Evolutionary conservation across 2,888 invertebrate species (phyloP), one percentile per base, ranked within the genome.

Genomic region (Cactoblastis cactorum): DNA sequence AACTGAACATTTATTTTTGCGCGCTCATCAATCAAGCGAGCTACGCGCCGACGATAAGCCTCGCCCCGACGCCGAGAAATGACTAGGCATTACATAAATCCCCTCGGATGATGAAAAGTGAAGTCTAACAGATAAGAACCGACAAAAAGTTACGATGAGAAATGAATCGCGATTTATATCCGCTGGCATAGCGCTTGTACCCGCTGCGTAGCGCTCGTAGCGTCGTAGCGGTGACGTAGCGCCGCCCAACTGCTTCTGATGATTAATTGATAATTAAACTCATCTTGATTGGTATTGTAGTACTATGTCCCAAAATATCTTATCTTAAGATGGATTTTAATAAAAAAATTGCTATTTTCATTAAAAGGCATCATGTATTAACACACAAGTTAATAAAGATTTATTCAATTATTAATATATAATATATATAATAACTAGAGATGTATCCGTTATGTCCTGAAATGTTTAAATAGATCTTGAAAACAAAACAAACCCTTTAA

Each of bases 61-160:
- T 74, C 82, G 84, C 76, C 85, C 82, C 88, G 90, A 90, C 90
- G 90, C 88, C 89, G 90, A 90, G 90, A 90, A 90, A 90, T 90
- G 90, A 90, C 90, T 90, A 90, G 89, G 90, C 90, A 90, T 90
- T 90, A 90, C 90, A 90, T 90, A 90, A 90, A 90, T 90, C 90
- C 90, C 90, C 82, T 90, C 77, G 90, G 90, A 90, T 90, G 90
- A 90, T 90, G 90, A 90, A 90, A 90, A 90, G 89, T 90, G 90
- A 90, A 90, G 90, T 90, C 86, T 90, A 87, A 90, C 90, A 90
- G 90, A 90, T 90, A 90, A 90, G 90, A 87, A 89, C 90, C 90
- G 89, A 88, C 90, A 90, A 90, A 90, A 90, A 90, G 87, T 90
- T 90, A 83, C 90, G 88, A 90, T 90, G 90, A 90, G 90, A 90